phyloP scores from a whole-genome alignment of 2,113 vertebrate species.

The Pimephales promelas region DNA sequence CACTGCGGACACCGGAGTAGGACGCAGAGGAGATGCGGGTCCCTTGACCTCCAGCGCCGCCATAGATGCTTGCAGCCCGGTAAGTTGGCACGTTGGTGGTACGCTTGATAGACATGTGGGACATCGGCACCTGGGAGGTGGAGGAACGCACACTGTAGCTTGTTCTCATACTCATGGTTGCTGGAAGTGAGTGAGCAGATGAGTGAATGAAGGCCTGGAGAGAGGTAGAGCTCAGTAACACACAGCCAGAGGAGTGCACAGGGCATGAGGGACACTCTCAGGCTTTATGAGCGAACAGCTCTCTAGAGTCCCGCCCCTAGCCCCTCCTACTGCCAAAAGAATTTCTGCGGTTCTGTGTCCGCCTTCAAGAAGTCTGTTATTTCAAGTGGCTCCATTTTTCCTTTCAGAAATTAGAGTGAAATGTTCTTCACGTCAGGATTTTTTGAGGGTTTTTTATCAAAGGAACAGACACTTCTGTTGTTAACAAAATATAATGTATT shows the following conservation, averaged over 20 bases:
- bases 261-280: constrained; percentile 53
- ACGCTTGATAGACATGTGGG: constrained; percentile 58
- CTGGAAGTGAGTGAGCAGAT: constrained; percentile 35
- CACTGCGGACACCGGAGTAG: constrained; percentile 57
- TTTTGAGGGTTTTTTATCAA: not conserved
- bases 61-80: constrained; percentile 67
- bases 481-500: not conserved
- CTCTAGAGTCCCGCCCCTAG: constrained; percentile 46
- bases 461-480: not conserved
- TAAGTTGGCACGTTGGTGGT: constrained; percentile 61
- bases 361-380: constrained; percentile 19
- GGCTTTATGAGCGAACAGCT: constrained; percentile 72
- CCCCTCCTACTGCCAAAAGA: constrained; percentile 62
- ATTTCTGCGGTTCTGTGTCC: constrained; percentile 8
- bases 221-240: constrained; percentile 66
- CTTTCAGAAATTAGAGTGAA: constrained; percentile 33
- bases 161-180: constrained; percentile 63
- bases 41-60: constrained; percentile 66
- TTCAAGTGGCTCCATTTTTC: constrained; percentile 28
- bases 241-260: constrained; percentile 63
- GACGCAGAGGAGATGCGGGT: constrained; percentile 72
- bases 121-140: constrained; percentile 53
- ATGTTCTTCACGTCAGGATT: not conserved
- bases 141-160: constrained; percentile 68
- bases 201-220: constrained; percentile 60